Evolutionary conservation across 1,140 invertebrate species (phyloP).

Genomic region (Macrobrachium nipponense): DNA sequence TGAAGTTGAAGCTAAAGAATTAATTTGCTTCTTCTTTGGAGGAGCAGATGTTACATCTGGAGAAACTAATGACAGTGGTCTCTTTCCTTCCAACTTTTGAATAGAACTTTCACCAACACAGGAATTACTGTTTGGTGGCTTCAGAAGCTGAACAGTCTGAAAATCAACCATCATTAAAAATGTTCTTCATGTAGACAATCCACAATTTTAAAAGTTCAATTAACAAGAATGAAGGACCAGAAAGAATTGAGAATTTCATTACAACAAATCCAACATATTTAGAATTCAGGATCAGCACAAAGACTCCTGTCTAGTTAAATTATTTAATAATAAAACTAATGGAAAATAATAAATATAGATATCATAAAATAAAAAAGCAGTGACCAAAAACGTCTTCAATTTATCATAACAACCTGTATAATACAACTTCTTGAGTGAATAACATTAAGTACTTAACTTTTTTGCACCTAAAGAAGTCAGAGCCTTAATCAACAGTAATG

Average conservation of each 20-base stretch:
- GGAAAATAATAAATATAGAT: neutral
- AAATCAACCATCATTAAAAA: neutral
- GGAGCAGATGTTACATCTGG: neutral
- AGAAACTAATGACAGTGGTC: neutral
- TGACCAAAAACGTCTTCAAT: too few relatives aligned
- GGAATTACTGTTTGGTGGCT: neutral
- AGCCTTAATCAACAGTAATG: too few relatives aligned
- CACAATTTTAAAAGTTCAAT: too few relatives aligned
- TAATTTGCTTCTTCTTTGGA: slow-evolving; percentile 33
- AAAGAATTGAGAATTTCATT: too few relatives aligned
- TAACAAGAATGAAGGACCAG: too few relatives aligned
- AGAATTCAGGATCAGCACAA: too few relatives aligned
- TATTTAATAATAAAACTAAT: neutral
- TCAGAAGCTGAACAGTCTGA: slow-evolving; percentile 39
- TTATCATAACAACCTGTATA: too few relatives aligned
- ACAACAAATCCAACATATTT: neutral
- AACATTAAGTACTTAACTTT: too few relatives aligned
- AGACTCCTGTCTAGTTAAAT: neutral
- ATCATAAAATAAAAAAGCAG: too few relatives aligned
- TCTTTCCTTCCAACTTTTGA: neutral
- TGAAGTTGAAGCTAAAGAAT: slow-evolving; percentile 15
- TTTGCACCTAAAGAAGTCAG: too few relatives aligned
- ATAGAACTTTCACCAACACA: neutral
- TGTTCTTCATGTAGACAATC: neutral
- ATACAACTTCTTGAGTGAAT: too few relatives aligned